Conservation (phyloP, 2,888 invertebrate species). For the Meliscaeva auricollis region DNA sequence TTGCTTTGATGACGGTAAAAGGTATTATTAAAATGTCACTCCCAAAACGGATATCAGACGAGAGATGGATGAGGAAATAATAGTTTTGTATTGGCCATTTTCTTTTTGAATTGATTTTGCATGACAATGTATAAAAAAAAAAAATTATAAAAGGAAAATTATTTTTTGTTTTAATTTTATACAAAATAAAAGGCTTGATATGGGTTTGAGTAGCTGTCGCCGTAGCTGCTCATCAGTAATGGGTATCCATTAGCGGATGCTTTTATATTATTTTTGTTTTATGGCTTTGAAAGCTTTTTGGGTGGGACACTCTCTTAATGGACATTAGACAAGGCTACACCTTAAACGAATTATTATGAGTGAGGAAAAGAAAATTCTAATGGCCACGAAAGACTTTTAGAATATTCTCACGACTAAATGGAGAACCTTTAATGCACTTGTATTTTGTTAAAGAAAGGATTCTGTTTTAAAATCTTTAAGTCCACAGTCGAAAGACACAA, state of each 20-base stretch:
- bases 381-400: neutral
- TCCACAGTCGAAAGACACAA: no score
- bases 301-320: constrained; percentile 2
- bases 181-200: constrained; percentile 7
- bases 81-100: constrained; percentile 32
- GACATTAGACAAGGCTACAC: constrained; percentile 16
- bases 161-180: neutral
- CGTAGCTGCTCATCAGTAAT: constrained; percentile 15
- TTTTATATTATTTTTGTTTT: neutral
- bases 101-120: constrained; percentile 12
- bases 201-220: constrained; percentile 20
- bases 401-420: no score
- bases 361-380: constrained; percentile 12
- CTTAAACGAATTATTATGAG: constrained; percentile 29
- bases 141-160: neutral
- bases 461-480: no score
- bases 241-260: constrained; percentile 30
- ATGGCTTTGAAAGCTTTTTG: constrained; percentile 17
- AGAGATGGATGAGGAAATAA: constrained; percentile 33
- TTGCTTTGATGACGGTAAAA: constrained; percentile 31
- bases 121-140: neutral
- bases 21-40: constrained; percentile 42
- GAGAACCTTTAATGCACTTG: no score
- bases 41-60: constrained; percentile 23
- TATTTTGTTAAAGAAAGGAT: no score